Percentiles rank a stretch among this genome's conserved stretches.
Conservation (phyloP, 1,140 invertebrate genomes). For the Rhagoletis pomonella region DNA sequence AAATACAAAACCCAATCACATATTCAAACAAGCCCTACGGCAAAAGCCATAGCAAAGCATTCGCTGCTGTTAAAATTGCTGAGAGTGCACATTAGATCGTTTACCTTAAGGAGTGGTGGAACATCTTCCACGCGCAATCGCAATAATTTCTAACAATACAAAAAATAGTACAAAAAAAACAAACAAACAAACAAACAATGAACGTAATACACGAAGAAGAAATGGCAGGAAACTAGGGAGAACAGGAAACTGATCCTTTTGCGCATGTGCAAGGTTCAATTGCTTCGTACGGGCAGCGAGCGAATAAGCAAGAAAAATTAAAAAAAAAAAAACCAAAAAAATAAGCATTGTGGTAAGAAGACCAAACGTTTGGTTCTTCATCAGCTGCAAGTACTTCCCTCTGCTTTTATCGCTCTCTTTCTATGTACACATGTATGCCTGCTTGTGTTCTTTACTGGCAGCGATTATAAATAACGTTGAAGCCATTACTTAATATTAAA, state of each 20-base stretch:
- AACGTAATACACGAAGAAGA: neutral
- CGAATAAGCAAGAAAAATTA: slow-evolving; percentile 4
- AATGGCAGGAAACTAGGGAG: neutral
- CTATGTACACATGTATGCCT: neutral
- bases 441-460: slow-evolving; percentile 5
- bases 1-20: slow-evolving; percentile 33
- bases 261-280: slow-evolving; percentile 51
- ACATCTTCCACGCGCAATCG: slow-evolving; percentile 15
- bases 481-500: slow-evolving; percentile 52
- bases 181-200: neutral
- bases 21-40: slow-evolving; percentile 41
- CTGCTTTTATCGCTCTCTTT: neutral
- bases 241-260: slow-evolving; percentile 27
- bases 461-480: slow-evolving; percentile 48
- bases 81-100: slow-evolving; percentile 39
- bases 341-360: neutral
- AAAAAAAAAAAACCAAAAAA: slow-evolving; percentile 17
- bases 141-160: slow-evolving; percentile 45
- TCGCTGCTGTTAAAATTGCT: neutral
- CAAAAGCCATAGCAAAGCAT: neutral
- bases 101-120: slow-evolving; percentile 43
- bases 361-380: neutral
- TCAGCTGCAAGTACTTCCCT: neutral
- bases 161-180: too few relatives aligned
- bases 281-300: neutral